Evolutionary conservation across 2,888 invertebrate genomes (phyloP).

Genomic region (Hypolimnas misippus): DNA sequence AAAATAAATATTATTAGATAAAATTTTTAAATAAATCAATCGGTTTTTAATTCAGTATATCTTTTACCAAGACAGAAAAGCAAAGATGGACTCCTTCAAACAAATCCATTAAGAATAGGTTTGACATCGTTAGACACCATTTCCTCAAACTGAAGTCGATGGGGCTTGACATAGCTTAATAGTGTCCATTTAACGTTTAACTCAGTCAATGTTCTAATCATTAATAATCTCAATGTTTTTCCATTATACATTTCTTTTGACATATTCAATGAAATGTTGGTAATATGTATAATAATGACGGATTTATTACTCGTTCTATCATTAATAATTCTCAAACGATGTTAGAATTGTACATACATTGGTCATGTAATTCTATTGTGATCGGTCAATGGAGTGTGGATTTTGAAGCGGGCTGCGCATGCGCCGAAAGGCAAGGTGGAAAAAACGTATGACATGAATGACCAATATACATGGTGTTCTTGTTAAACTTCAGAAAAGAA

Average conservation of each 20-base stretch:
- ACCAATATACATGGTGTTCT: slow-evolving; percentile 63
- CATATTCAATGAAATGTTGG: slow-evolving; percentile 17
- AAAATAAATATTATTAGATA: too few species aligned
- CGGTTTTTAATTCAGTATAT: too few species aligned
- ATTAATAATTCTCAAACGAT: slow-evolving; percentile 54
- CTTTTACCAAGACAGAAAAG: too few species aligned
- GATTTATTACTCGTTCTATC: slow-evolving; percentile 40
- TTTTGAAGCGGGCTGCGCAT: slow-evolving; percentile 58
- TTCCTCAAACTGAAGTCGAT: too few species aligned
- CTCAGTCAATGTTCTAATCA: not conserved
- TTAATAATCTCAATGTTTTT: slow-evolving; percentile 12
- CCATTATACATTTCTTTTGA: slow-evolving; percentile 16
- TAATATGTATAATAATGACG: slow-evolving; percentile 15
- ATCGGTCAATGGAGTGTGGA: slow-evolving; percentile 54
- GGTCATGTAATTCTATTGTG: slow-evolving; percentile 65
- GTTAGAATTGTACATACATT: slow-evolving; percentile 46
- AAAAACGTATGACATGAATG: slow-evolving; percentile 72
- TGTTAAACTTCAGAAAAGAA: not conserved
- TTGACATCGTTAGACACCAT: too few species aligned
- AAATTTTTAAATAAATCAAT: too few species aligned
- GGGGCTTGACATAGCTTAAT: too few species aligned
- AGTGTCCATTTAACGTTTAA: not conserved
- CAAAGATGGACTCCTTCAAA: too few species aligned
- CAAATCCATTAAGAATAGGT: too few species aligned
- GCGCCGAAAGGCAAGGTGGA: slow-evolving; percentile 60